Evolutionary conservation across 1,140 invertebrate genomes (phyloP).

Genomic region (Antheraea pernyi): DNA sequence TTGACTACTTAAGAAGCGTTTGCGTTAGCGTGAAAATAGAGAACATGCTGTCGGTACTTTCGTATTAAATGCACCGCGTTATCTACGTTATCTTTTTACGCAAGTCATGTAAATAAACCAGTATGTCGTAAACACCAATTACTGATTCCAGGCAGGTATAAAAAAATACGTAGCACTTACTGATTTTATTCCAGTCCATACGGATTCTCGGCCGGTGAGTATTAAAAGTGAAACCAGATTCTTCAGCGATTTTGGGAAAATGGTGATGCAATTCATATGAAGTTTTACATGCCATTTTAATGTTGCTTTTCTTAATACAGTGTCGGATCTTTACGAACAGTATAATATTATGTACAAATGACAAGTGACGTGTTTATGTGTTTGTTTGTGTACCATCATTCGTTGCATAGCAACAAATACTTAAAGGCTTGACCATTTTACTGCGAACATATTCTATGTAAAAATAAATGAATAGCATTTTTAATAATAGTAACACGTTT

Average conservation of each 20-base stretch:
- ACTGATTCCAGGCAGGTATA: neutral
- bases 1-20: too few species aligned
- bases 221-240: constrained; percentile 84
- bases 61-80: too few species aligned
- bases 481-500: too few species aligned
- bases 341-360: neutral
- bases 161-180: constrained; percentile 63
- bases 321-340: neutral
- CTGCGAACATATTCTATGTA: too few species aligned
- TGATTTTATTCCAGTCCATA: constrained; percentile 84
- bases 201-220: constrained; percentile 78
- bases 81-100: too few species aligned
- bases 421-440: neutral
- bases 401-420: neutral
- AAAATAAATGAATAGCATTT: too few species aligned
- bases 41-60: too few species aligned
- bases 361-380: neutral
- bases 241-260: constrained; percentile 84
- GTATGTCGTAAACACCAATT: too few species aligned
- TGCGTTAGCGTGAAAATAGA: too few species aligned
- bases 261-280: constrained; percentile 82
- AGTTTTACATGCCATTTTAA: constrained; percentile 75
- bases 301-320: neutral
- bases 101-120: too few species aligned
- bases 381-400: neutral